A percentile compares a stretch with the other conserved stretches of the same genome.
Conservation (phyloP, 2,797 vertebrate genomes). For the Phrynocephalus vlangalii region DNA sequence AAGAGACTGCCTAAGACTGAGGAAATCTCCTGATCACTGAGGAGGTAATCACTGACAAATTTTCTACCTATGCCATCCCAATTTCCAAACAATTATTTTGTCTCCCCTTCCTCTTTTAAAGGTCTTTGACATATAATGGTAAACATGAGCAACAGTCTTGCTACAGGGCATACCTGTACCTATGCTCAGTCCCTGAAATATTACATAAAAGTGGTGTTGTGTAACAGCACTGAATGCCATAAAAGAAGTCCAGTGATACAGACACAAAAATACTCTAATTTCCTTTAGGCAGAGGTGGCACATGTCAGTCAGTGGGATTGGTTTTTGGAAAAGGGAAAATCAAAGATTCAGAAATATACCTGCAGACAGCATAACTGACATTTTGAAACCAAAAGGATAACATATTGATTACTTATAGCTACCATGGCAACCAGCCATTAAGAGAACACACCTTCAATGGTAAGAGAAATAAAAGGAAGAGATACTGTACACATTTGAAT, state of each 20-base stretch:
- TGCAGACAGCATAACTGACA: neutral
- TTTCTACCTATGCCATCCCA: constrained; percentile 12
- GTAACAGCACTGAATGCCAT: neutral
- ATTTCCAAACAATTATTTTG: constrained; percentile 5
- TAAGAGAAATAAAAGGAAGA: neutral
- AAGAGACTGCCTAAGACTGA: constrained; percentile 46
- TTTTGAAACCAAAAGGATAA: neutral
- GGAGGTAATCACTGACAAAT: constrained; percentile 8
- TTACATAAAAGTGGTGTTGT: neutral
- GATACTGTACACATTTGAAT: neutral
- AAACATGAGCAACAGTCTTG: neutral
- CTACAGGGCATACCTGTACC: neutral
- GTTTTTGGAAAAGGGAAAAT: neutral
- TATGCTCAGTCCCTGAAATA: neutral
- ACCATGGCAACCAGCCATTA: neutral
- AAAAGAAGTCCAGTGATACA: neutral
- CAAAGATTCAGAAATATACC: neutral
- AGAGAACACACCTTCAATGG: neutral
- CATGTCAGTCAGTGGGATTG: neutral
- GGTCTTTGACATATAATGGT: neutral
- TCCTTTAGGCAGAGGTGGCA: neutral
- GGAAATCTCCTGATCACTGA: constrained; percentile 27
- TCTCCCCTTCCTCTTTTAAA: neutral
- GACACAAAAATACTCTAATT: neutral
- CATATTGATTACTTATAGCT: neutral